These are phyloP conservation scores for Vandiemenella viatica DNA, from an alignment of 2,888 invertebrate species.

Conservation along the genomic window DNA sequence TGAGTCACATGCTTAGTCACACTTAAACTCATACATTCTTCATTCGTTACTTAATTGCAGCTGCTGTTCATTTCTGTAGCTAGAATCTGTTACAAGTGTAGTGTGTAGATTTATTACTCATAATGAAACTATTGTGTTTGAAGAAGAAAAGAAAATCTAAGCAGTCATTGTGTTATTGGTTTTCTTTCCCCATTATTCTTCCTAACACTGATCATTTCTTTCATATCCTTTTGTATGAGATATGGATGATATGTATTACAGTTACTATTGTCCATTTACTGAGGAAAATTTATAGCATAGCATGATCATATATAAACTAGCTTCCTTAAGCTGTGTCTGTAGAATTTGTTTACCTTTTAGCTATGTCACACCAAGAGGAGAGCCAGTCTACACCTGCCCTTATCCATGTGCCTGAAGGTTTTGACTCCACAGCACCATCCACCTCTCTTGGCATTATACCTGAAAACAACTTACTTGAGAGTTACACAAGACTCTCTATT, in stretches of 20 bases:
- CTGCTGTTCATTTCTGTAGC: too few relatives aligned
- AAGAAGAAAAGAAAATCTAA: too few relatives aligned
- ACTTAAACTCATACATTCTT: too few relatives aligned
- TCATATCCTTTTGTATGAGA: not conserved
- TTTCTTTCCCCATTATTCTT: too few relatives aligned
- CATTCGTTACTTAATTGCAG: too few relatives aligned
- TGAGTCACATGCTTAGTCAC: too few relatives aligned
- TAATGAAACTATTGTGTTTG: too few relatives aligned
- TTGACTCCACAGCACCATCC: slow-evolving; percentile 24
- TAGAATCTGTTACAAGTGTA: too few relatives aligned
- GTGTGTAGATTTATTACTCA: too few relatives aligned
- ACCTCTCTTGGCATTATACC: slow-evolving; percentile 68
- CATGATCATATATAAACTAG: not conserved
- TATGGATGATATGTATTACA: not conserved
- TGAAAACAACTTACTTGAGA: slow-evolving; percentile 71
- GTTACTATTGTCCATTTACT: not conserved
- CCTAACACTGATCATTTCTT: too few relatives aligned
- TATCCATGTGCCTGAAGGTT: slow-evolving; percentile 40
- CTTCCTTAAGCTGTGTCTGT: not conserved
- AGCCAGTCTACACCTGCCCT: slow-evolving; percentile 79
- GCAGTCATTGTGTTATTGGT: too few relatives aligned
- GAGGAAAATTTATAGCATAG: not conserved
- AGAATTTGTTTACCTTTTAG: slow-evolving; percentile 29
- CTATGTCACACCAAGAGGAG: slow-evolving; percentile 72
- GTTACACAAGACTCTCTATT: slow-evolving; percentile 72